Evolutionary conservation across 1,140 invertebrate species (phyloP).

Genomic region (Archegozetes longisetosus): DNA sequence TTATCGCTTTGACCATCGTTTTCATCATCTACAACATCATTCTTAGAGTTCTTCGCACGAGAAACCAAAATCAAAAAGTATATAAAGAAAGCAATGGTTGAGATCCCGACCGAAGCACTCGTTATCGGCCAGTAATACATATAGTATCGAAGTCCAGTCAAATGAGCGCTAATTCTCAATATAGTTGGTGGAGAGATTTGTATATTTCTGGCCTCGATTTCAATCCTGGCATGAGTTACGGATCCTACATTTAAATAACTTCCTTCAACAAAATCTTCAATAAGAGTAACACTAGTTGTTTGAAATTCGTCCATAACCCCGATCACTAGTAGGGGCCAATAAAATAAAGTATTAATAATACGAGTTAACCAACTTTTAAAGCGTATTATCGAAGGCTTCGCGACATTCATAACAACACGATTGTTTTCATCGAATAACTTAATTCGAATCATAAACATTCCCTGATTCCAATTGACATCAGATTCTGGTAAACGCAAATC

Average conservation of each 20-base stretch:
- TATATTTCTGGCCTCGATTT: conserved; percentile 6
- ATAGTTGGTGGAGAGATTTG: neutral
- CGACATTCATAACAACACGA: neutral
- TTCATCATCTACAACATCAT: neutral
- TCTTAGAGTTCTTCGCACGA: too few species aligned
- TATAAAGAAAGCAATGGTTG: neutral
- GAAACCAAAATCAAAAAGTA: neutral
- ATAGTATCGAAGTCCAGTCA: neutral
- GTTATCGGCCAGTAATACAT: conserved; percentile 7
- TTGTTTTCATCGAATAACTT: conserved; percentile 3
- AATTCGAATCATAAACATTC: conserved; percentile 7
- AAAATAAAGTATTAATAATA: neutral
- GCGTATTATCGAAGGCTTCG: neutral
- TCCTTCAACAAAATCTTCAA: neutral
- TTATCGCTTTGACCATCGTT: neutral
- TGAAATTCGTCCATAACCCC: conserved; percentile 2
- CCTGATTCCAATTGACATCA: conserved; percentile 13
- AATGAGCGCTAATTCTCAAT: neutral
- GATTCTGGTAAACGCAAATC: conserved; percentile 11
- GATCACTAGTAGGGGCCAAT: conserved; percentile 8
- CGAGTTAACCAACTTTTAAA: conserved; percentile 6
- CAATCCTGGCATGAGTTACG: neutral
- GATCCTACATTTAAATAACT: neutral
- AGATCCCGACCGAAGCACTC: conserved; percentile 6
- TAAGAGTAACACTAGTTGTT: neutral